Conservation (phyloP, 2,888 invertebrate genomes). For the Phaedon cochleariae region DNA sequence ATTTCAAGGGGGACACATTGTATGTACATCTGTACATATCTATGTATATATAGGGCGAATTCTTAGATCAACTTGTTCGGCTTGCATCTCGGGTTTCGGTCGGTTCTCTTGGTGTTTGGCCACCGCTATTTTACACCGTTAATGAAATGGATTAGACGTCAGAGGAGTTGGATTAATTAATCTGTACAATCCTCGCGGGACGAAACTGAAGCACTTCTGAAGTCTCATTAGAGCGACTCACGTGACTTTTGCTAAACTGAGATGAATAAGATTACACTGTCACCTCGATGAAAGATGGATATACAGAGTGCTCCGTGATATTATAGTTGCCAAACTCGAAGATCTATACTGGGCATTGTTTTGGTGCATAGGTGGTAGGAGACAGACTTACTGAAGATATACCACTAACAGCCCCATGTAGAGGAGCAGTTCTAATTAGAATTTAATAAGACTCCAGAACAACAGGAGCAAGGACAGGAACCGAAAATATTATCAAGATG, state of each 20-base stretch:
- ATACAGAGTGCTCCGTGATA: too few relatives aligned
- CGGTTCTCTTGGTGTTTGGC: not conserved
- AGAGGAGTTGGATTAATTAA: not conserved
- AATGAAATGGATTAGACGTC: constrained; percentile 2
- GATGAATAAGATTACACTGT: not conserved
- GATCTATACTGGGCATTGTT: too few relatives aligned
- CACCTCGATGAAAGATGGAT: too few relatives aligned
- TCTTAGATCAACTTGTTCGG: not conserved
- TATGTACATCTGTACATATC: not conserved
- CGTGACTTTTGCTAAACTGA: not conserved
- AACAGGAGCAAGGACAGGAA: too few relatives aligned
- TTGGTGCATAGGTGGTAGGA: too few relatives aligned
- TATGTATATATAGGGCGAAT: not conserved
- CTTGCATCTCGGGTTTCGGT: not conserved
- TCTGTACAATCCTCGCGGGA: not conserved
- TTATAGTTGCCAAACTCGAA: too few relatives aligned
- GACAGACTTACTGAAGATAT: too few relatives aligned
- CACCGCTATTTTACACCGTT: not conserved
- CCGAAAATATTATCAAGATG: too few relatives aligned
- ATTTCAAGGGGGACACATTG: not conserved
- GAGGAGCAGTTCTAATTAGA: too few relatives aligned
- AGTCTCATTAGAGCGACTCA: not conserved
- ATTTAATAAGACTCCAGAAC: too few relatives aligned
- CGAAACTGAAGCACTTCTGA: not conserved
- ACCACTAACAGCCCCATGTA: too few relatives aligned